phyloP scores from a whole-genome alignment of 2,113 vertebrate genomes.

The human region DNA sequence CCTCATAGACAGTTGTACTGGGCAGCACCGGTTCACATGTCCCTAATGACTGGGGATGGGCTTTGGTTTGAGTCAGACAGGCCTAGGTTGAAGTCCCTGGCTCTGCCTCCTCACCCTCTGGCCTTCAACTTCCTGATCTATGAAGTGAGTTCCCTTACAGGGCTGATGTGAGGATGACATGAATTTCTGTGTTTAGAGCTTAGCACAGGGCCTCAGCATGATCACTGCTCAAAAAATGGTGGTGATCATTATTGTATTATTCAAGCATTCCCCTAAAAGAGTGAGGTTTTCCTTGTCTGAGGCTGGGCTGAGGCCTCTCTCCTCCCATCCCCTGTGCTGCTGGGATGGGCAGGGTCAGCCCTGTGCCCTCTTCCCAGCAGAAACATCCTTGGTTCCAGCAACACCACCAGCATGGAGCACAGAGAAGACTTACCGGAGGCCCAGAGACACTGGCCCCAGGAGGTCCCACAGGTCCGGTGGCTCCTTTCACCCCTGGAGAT shows the following conservation, averaged over 20 bases:
- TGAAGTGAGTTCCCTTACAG: background rate
- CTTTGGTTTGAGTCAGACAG: background rate
- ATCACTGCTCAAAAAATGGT: background rate
- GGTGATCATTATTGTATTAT: too few species aligned
- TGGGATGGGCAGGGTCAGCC: background rate
- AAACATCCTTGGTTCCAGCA: background rate
- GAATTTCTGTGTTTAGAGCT: background rate
- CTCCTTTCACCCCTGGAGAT: constrained; percentile 85
- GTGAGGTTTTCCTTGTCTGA: background rate
- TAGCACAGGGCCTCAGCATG: background rate
- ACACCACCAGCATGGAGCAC: background rate
- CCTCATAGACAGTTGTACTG: fast-evolving
- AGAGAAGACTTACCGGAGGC: constrained; percentile 81
- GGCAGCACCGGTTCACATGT: background rate
- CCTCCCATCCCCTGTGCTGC: background rate
- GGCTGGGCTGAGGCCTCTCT: background rate
- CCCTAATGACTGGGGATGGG: fast-evolving
- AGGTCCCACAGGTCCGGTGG: constrained; percentile 87
- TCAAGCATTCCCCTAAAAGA: background rate
- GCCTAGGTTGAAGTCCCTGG: background rate
- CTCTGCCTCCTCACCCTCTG: background rate
- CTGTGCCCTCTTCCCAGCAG: background rate
- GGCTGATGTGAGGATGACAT: background rate
- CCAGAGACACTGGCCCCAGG: constrained; percentile 83
- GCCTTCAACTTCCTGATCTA: background rate